Evolutionary conservation across 1,140 invertebrate species (phyloP), one percentile per base, ranked within the genome.

Genomic region (Temnothorax longispinosus): DNA sequence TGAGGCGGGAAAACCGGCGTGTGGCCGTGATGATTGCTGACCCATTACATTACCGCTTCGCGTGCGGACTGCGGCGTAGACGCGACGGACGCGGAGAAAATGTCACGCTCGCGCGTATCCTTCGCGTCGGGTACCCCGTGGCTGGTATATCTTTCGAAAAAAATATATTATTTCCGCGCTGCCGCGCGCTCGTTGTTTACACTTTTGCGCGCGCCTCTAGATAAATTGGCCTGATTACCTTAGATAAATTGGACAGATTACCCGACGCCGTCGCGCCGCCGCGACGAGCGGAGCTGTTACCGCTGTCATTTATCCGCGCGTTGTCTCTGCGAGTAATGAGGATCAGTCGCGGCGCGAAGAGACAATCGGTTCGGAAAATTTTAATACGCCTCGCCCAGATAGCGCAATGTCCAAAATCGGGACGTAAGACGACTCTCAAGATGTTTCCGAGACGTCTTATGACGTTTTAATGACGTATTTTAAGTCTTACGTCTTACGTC

Each of bases 1-100:
- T 0, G 38, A 27, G 21, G 27, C 60, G 3, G 44, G 35, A 27
- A 77, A 64, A 77, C 41, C 15, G 41, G 44, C 58, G 69, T 62
- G 80, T 75, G 80, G 18, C 80, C 69, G 80, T 84, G 80, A 84
- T 84, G 80, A 84, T 84, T 75, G 80, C 80, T 75, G 80, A 84
- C 69, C 80, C 80, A 84, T 84, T 60, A 62, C 80, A n/a, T 75
- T 75, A 27, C 41, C 80, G 67, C 47, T 47, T 50, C 69, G 80
- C 69, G 69, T 56, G 41, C 27, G 27, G 27, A 21, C 0, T 1
- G 27, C 27, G 27, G 0, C 27, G 27, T 27, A 27, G 27, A 27
- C 27, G 27, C 27, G 27, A 27, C 27, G 27, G 27, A 44, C 52
- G 38, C 13, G 32, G 11, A 41, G n/a, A 32, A 38, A 54, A 54